These are phyloP conservation scores for Chrysodeixis includens DNA, from an alignment of 2,888 invertebrate species.

Conservation along the genomic window DNA sequence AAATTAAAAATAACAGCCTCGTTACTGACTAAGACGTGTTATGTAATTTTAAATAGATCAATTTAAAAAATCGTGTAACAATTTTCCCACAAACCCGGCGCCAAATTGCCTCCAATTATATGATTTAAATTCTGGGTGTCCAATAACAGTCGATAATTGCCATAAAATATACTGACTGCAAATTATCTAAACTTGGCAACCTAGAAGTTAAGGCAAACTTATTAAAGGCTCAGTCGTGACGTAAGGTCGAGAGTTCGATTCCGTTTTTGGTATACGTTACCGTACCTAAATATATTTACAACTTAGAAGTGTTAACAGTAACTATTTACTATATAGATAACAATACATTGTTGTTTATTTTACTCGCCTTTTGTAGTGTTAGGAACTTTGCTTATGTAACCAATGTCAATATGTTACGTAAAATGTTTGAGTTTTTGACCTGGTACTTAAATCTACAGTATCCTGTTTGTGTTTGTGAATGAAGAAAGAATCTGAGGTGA, in stretches of 20 bases:
- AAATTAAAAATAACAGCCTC: too few species aligned
- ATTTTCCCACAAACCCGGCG: constrained; percentile 11
- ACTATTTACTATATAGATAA: constrained; percentile 26
- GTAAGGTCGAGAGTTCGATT: constrained; percentile 59
- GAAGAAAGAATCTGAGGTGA: not conserved
- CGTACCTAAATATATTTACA: constrained; percentile 54
- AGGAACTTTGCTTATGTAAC: not conserved
- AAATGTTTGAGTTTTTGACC: not conserved
- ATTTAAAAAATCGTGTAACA: too few species aligned
- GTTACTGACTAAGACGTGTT: too few species aligned
- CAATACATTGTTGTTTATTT: constrained; percentile 52
- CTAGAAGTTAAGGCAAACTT: constrained; percentile 49
- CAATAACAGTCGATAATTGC: constrained; percentile 30
- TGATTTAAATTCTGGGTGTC: constrained; percentile 27
- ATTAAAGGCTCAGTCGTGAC: constrained; percentile 54
- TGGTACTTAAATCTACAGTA: not conserved
- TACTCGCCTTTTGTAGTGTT: constrained; percentile 26
- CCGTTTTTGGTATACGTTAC: constrained; percentile 50
- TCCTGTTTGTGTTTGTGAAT: not conserved
- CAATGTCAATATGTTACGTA: constrained; percentile 1
- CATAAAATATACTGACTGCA: constrained; percentile 40
- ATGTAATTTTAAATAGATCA: too few species aligned
- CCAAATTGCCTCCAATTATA: constrained; percentile 24
- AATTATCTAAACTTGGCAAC: constrained; percentile 46
- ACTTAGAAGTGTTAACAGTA: constrained; percentile 38